Base-by-base conservation (phyloP, 2,797 vertebrate species). In the Enteromius trimaculatus region DNA sequence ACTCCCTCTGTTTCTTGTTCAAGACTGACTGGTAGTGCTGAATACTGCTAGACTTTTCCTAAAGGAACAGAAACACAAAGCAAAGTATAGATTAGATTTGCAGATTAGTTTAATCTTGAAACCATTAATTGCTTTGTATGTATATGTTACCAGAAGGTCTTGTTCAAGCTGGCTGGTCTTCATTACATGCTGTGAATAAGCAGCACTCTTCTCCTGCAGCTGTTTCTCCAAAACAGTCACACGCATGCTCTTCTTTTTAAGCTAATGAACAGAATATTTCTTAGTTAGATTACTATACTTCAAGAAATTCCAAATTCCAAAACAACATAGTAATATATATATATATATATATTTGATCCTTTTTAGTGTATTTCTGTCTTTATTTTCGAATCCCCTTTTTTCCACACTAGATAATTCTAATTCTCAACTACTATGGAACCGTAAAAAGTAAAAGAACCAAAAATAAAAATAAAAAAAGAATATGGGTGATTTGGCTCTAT, bases 211-310 rank as follows among this genome's bases (percentile, higher is more conserved):
- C 65, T 89, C 88, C 74, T 87, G 84, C 53, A 96, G 74, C 47
- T 95, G 94, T 88, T 95, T 95, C 89, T 96, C 91, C 81, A 96
- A 85, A 6, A 87, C 87, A 77, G 90, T 88, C 85, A 96, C 83
- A 75, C 92, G 93, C 37, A 90, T 92, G 66, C 89, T 93, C 87
- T 94, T 96, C 90, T 94, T 96, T 88, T 90, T 92, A 85, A 96
- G 60, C 93, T 97, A 90, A 86, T 94, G 92, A 88, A 51, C 85
- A 79, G 26, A 19, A 81, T 3, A 80, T 13, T 68, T 6, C 11
- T 9, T 9, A 14, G 49, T 55, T 55, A 34, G 42, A 49, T 16
- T n/a, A n/a, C 13, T 62, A 62, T 26, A 62, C 14, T 62, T 23
- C 21, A 4, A 4, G n/a, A n/a, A 4, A 55, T 6, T 37, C 34